Evolutionary conservation across 1,140 invertebrate genomes (phyloP).

Genomic region (Drosophila navojoa): DNA sequence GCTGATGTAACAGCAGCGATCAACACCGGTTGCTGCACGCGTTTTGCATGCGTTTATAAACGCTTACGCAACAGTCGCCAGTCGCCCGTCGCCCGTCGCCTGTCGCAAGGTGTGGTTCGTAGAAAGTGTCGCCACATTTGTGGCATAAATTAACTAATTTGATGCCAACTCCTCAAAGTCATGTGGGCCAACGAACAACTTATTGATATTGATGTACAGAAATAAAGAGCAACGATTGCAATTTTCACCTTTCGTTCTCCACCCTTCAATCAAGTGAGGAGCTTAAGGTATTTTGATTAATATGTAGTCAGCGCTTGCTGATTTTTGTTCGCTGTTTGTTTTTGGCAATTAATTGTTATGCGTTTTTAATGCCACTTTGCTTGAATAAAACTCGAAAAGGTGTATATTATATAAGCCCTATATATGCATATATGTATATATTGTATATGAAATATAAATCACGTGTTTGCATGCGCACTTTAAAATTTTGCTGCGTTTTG

Average conservation of each 20-base stretch:
- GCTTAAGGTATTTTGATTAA: constrained; percentile 61
- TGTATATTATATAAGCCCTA: constrained; percentile 59
- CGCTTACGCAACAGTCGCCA: constrained; percentile 58
- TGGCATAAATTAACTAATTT: constrained; percentile 75
- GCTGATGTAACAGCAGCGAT: constrained; percentile 57
- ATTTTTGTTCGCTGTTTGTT: constrained; percentile 26
- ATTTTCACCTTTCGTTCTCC: constrained; percentile 14
- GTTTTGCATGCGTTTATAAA: constrained; percentile 71
- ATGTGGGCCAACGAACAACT: constrained; percentile 16
- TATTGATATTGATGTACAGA: constrained; percentile 5
- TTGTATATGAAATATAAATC: constrained; percentile 52
- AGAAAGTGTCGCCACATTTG: constrained; percentile 72
- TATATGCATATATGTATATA: constrained; percentile 32
- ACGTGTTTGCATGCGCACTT: constrained; percentile 69
- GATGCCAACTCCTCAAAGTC: constrained; percentile 30
- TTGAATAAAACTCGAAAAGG: constrained; percentile 27
- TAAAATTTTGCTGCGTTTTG: constrained; percentile 65
- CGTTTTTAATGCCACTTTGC: constrained; percentile 64
- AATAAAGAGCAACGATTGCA: constrained; percentile 26
- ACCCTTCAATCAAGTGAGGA: constrained; percentile 3
- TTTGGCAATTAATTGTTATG: constrained; percentile 70
- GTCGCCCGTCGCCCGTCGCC: too few species aligned
- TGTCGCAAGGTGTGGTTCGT: constrained; percentile 45
- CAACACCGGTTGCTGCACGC: constrained; percentile 54
- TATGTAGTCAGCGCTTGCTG: constrained; percentile 52